Conservation (phyloP, 2,113 vertebrate species). For the Aspidoscelis tigris region DNA sequence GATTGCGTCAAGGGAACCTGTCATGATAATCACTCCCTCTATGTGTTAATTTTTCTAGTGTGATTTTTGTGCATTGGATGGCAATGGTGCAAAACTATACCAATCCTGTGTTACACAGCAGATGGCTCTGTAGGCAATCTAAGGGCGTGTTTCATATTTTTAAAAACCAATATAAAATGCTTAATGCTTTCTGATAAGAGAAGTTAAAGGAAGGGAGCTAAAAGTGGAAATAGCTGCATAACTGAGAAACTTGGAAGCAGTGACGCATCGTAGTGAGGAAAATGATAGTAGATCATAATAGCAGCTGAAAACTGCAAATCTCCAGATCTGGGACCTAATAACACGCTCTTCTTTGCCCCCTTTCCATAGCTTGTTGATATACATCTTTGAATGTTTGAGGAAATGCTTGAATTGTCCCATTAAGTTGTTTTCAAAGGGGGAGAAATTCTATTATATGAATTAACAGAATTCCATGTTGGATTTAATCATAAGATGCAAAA, state of each 20-base stretch:
- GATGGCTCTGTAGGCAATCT: no score
- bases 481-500: neutral
- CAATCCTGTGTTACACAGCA: no score
- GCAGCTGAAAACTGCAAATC: neutral
- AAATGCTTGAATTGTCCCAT: no score
- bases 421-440: neutral
- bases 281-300: neutral
- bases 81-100: no score
- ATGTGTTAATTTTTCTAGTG: no score
- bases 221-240: neutral
- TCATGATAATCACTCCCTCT: no score
- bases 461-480: neutral
- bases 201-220: neutral
- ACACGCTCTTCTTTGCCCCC: no score
- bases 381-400: neutral
- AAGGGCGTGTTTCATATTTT: no score
- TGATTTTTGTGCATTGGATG: no score
- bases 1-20: no score
- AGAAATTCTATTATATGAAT: neutral
- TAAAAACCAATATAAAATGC: neutral
- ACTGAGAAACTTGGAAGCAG: neutral
- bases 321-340: accelerated
- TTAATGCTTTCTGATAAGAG: neutral
- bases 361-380: neutral
- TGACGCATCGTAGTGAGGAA: neutral